Conservation (phyloP, 2,888 invertebrate species). For the Harpalus rubripes region DNA sequence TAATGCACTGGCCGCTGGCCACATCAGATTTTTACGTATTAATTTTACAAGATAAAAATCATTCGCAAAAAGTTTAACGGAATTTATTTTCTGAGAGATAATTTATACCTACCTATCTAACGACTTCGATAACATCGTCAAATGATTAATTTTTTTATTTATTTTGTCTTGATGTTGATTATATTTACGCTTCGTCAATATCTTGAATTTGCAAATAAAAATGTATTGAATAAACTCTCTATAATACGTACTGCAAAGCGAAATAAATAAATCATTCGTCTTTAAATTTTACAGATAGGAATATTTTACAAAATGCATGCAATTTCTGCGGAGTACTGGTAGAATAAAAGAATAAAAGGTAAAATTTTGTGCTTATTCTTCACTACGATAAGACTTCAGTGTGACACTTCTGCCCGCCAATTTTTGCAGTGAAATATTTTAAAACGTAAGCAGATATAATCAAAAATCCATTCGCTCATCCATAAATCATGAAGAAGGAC, state of each 20-base stretch:
- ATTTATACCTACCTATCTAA: too few species aligned
- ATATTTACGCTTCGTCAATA: too few species aligned
- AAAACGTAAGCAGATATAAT: slow-evolving; percentile 55
- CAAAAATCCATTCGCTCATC: slow-evolving; percentile 59
- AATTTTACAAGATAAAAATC: too few species aligned
- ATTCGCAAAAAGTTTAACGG: too few species aligned
- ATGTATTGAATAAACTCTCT: not conserved
- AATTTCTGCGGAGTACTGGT: not conserved
- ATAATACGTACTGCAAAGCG: not conserved
- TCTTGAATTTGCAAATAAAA: not conserved
- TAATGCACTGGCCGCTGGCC: too few species aligned
- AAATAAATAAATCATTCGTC: not conserved
- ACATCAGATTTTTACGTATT: too few species aligned
- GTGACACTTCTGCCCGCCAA: slow-evolving; percentile 35
- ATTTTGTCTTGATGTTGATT: too few species aligned
- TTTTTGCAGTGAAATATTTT: slow-evolving; percentile 52
- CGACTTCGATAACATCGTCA: too few species aligned
- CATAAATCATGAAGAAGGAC: slow-evolving; percentile 54
- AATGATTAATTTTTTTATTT: too few species aligned
- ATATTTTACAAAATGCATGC: slow-evolving; percentile 2
- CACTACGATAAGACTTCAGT: not conserved
- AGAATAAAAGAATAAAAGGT: slow-evolving; percentile 9
- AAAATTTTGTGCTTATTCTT: slow-evolving; percentile 34
- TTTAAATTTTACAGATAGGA: not conserved
- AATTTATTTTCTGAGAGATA: too few species aligned